These are phyloP conservation scores for Camponotus floridanus DNA, from an alignment of 1,140 invertebrate species.

Conservation along the genomic window DNA sequence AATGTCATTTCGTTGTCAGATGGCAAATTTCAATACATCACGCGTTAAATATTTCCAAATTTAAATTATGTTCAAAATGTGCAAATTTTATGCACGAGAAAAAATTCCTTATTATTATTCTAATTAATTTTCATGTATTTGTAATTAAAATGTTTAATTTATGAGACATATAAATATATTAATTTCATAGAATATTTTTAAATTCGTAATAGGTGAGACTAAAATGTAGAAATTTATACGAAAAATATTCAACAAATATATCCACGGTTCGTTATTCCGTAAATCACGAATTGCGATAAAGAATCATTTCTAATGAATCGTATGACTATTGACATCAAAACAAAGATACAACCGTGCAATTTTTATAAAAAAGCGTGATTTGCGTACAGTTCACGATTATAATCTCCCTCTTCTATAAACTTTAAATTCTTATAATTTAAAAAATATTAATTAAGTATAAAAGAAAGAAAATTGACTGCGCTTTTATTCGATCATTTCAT, in stretches of 20 bases:
- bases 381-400: not conserved
- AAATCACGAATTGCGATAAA: not conserved
- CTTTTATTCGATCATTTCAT: not conserved
- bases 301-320: not conserved
- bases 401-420: not conserved
- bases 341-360: not conserved
- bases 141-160: not conserved
- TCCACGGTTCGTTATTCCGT: not conserved
- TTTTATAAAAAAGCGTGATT: not conserved
- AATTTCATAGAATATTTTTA: not conserved
- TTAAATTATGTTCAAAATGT: not conserved
- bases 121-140: not conserved
- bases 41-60: not conserved
- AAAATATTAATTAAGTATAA: not conserved
- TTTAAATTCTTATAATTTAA: not conserved
- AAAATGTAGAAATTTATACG: not conserved
- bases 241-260: not conserved
- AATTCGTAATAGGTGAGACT: not conserved
- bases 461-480: not conserved
- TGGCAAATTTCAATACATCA: conserved; percentile 1
- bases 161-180: not conserved
- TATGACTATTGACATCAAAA: not conserved
- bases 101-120: conserved; percentile 26
- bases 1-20: conserved; percentile 10
- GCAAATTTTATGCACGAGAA: not conserved